Evolutionary conservation across 1,140 invertebrate species (phyloP).

Genomic region (Penaeus japonicus): DNA sequence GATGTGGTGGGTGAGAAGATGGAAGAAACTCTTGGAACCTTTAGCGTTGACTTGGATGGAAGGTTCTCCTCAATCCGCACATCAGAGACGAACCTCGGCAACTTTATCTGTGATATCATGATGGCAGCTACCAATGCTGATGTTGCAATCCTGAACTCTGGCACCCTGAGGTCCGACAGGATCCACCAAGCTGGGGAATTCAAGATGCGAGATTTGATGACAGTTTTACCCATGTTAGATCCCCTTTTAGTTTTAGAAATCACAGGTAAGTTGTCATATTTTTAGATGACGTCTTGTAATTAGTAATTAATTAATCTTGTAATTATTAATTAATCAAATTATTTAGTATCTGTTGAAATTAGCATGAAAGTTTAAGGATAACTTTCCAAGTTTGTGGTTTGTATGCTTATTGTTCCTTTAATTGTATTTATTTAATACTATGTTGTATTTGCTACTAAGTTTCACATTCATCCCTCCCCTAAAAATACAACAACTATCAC

Average conservation of each 20-base stretch:
- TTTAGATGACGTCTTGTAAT: no score
- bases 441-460: no score
- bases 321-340: no score
- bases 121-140: constrained; percentile 83
- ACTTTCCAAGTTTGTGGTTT: no score
- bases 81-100: constrained; percentile 86
- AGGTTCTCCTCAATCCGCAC: constrained; percentile 81
- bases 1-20: constrained; percentile 82
- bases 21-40: constrained; percentile 81
- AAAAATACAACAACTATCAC: no score
- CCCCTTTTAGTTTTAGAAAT: constrained; percentile 77
- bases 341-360: no score
- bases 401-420: no score
- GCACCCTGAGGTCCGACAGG: constrained; percentile 81
- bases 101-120: constrained; percentile 89
- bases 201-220: constrained; percentile 81
- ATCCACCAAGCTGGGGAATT: constrained; percentile 82
- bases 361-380: no score
- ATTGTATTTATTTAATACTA: no score
- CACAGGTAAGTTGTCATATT: constrained; percentile 64
- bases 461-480: no score
- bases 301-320: no score
- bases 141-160: constrained; percentile 85
- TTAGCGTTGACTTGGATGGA: constrained; percentile 84
- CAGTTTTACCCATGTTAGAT: constrained; percentile 84